Evolutionary conservation across 2,113 vertebrate genomes (phyloP).

Genomic region (Crocuta crocuta): DNA sequence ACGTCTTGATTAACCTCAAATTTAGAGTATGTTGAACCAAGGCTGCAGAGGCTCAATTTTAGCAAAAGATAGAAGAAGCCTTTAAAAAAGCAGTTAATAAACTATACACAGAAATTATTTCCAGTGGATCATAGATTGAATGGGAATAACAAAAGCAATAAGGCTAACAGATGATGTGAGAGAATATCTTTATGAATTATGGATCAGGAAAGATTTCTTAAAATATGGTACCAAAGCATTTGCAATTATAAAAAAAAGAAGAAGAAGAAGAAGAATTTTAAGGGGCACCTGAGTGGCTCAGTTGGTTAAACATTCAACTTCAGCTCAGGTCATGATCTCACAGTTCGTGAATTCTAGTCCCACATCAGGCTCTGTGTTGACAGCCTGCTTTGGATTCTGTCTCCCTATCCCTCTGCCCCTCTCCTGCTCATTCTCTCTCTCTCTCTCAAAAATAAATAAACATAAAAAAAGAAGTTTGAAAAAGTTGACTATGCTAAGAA

Average conservation of each 20-base stretch:
- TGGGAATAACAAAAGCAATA: background rate
- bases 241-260: background rate
- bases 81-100: background rate
- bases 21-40: background rate
- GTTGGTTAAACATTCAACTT: no score
- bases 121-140: background rate
- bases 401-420: no score
- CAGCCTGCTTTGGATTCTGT: no score
- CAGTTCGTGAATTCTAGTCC: no score
- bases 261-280: background rate
- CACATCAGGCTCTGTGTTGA: no score
- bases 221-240: constrained; percentile 41
- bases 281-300: no score
- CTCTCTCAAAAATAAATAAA: no score
- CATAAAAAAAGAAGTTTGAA: background rate
- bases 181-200: constrained; percentile 2
- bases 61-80: background rate
- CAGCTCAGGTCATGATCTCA: no score
- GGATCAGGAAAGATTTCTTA: background rate
- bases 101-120: background rate
- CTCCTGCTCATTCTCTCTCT: no score
- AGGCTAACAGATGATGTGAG: background rate
- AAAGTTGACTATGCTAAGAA: background rate
- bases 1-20: background rate
- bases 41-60: background rate